Conservation (phyloP, 2,888 invertebrate species). For the Patella depressa region DNA sequence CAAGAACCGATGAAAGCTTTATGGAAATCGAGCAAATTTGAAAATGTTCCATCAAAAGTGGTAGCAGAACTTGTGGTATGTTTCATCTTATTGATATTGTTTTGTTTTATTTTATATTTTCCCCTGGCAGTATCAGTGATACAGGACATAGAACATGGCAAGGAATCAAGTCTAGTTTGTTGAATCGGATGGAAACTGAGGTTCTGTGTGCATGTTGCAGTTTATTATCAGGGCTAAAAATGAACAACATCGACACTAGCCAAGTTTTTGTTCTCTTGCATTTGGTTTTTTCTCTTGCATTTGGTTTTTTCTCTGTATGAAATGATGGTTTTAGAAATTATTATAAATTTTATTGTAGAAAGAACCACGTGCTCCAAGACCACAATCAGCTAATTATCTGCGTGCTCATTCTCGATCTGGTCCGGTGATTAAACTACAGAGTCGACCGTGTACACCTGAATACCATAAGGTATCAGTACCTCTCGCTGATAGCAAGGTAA, state of each 20-base stretch:
- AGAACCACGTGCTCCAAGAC: slow-evolving; percentile 59
- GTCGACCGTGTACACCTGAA: slow-evolving; percentile 57
- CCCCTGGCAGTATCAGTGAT: neutral
- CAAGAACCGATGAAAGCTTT: slow-evolving; percentile 67
- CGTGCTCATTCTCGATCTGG: slow-evolving; percentile 68
- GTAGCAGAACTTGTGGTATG: slow-evolving; percentile 58
- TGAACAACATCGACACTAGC: no score
- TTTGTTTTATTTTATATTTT: no score
- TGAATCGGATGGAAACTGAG: no score
- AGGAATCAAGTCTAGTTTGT: no score
- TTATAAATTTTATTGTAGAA: slow-evolving; percentile 43
- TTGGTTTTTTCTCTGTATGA: no score
- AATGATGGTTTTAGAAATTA: no score
- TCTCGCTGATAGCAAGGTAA: slow-evolving; percentile 40
- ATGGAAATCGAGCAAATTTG: slow-evolving; percentile 70
- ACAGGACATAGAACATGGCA: neutral
- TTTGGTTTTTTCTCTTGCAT: no score
- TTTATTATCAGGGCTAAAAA: no score
- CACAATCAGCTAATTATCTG: slow-evolving; percentile 64
- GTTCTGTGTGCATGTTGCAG: no score
- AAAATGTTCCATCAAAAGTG: slow-evolving; percentile 65
- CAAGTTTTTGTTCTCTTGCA: no score
- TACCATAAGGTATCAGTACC: slow-evolving; percentile 58
- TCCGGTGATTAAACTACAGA: slow-evolving; percentile 52
- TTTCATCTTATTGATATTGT: neutral